These are phyloP conservation scores for Bucorvus abyssinicus DNA, from an alignment of 2,797 vertebrate species.

Conservation along the genomic window DNA sequence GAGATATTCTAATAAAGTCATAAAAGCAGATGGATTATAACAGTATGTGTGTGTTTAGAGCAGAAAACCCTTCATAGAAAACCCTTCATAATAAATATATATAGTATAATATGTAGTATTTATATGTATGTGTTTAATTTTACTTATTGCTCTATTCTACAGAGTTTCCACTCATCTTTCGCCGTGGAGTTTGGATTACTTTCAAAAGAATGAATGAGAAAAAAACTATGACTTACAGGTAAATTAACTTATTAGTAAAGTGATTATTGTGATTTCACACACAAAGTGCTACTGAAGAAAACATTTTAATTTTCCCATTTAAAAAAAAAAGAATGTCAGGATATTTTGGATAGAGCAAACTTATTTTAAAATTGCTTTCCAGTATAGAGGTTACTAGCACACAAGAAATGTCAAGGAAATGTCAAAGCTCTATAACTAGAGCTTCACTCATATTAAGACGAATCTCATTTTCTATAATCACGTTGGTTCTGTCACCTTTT, in stretches of 20 bases:
- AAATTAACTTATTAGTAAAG: not conserved
- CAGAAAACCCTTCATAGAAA: not conserved
- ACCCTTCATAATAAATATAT: too few species aligned
- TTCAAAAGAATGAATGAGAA: not conserved
- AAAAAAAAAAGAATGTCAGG: not conserved
- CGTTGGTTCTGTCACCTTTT: not conserved
- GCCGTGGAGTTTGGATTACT: not conserved
- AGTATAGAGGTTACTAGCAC: not conserved
- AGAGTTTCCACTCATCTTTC: not conserved
- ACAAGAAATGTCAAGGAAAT: not conserved
- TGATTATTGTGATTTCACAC: not conserved
- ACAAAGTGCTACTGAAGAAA: not conserved
- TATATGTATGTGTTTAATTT: not conserved
- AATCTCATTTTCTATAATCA: not conserved
- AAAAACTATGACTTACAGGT: not conserved
- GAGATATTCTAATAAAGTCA: not conserved
- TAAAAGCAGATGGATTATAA: not conserved
- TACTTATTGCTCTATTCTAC: not conserved
- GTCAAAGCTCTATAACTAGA: not conserved
- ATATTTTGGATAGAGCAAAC: not conserved
- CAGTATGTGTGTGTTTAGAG: not conserved
- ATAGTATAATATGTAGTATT: too few species aligned
- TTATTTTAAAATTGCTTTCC: not conserved
- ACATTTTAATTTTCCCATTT: not conserved
- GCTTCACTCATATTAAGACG: not conserved